phyloP scores from a whole-genome alignment of 2,113 vertebrate genomes.

The Jaculus jaculus region DNA sequence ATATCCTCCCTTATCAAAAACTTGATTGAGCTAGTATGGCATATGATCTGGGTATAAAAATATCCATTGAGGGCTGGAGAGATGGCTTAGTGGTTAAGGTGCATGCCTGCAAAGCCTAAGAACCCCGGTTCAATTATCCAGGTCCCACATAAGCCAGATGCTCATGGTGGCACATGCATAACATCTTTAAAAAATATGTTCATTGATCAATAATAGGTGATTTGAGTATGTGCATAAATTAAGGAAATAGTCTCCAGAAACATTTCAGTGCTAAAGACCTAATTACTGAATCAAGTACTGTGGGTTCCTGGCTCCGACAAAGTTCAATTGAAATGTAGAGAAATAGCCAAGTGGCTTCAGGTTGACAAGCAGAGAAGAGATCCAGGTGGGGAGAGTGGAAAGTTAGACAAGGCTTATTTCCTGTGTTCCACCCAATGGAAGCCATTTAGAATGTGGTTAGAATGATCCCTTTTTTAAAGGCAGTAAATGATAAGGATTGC shows the following conservation, averaged over 20 bases:
- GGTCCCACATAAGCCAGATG: no score
- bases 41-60: fast-evolving
- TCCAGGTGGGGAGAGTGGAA: not conserved
- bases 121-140: no score
- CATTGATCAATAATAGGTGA: not conserved
- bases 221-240: not conserved
- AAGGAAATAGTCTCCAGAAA: not conserved
- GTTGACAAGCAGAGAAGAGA: not conserved
- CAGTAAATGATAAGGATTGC: not conserved
- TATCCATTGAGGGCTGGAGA: no score
- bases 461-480: not conserved
- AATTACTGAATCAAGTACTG: not conserved
- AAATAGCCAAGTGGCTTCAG: not conserved
- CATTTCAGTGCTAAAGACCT: not conserved
- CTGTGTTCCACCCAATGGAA: not conserved
- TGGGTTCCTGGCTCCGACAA: no score
- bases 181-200: no score
- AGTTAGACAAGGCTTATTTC: fast-evolving
- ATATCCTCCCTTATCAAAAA: not conserved
- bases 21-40: not conserved
- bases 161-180: no score
- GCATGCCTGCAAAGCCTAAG: no score
- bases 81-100: no score
- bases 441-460: not conserved
- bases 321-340: not conserved